Base-by-base conservation (phyloP, 2,888 invertebrate genomes). In the Acleris emargana region DNA sequence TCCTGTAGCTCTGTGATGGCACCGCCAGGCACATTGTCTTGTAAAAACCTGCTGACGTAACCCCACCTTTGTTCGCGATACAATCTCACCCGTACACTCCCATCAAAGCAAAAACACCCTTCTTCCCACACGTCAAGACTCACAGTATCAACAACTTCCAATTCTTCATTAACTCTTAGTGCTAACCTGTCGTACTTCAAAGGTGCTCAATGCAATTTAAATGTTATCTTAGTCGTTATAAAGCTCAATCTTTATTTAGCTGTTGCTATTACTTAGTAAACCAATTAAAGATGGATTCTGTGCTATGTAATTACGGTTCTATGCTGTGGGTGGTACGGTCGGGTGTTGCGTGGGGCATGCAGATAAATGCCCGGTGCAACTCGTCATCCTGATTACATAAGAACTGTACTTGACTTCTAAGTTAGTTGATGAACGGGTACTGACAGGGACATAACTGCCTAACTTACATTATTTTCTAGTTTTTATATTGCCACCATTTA, bases 361-460 rank as follows among this genome's bases (percentile, higher is more conserved):
- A 58, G 58, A 58, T 63, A 42, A 54, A 54, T 62, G 42, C 25
- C 32, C 54, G 17, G 51, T 64, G 69, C 68, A 67, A 68, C 66
- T 64, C 70, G 74, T 73, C 75, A 75, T 75, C 74, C 73, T 57
- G 62, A 62, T 68, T 70, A 70, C 62, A 67, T 70, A 72, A 76
- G 67, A 69, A 78, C 76, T 86, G 86, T 88, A 86, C 89, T 88
- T 86, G 88, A 90, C 88, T 86, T 81, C 83, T 80, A 83, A 86
- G 76, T 83, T 82, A 80, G 83, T 83, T 77, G 86, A 86, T 81
- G 81, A 83, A 86, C 88, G 71, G 69, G 90, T 90, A 88, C 81
- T 75, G 58, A 73, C 77, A 69, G 16, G 61, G 2, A 22, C 76
- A 77, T 64, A 81, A 75, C 60, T 64, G 28, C 16, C 0, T 50